Evolutionary conservation across 2,113 vertebrate genomes (phyloP).

Genomic region (Urocynchramus pylzowi): DNA sequence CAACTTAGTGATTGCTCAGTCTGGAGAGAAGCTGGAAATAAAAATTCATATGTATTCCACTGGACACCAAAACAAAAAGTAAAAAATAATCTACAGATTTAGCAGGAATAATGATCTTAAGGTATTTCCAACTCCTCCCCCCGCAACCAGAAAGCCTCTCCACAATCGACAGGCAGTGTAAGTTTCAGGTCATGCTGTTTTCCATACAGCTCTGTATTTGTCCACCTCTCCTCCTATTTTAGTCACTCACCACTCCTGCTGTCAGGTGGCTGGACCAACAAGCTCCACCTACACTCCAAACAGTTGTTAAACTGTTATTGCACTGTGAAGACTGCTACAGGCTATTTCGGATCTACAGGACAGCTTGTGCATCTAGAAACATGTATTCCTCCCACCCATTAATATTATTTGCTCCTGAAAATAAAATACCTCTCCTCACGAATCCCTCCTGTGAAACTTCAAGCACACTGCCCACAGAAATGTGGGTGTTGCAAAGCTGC

Average conservation of each 20-base stretch:
- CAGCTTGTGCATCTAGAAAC: background rate
- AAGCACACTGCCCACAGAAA: background rate
- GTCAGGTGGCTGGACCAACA: background rate
- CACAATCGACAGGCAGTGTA: background rate
- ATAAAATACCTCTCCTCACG: background rate
- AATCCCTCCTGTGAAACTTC: background rate
- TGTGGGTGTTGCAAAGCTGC: background rate
- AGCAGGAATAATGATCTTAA: background rate
- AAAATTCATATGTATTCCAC: background rate
- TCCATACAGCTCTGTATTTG: background rate
- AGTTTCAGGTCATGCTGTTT: background rate
- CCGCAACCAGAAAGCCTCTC: background rate
- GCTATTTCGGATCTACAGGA: slow-evolving; percentile 11
- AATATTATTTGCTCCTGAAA: background rate
- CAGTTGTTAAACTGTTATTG: background rate
- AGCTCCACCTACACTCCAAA: background rate
- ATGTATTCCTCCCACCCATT: background rate
- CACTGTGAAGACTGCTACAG: slow-evolving; percentile 12
- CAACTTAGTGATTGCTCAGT: background rate
- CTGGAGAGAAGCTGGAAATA: background rate
- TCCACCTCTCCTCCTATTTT: background rate
- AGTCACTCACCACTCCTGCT: background rate
- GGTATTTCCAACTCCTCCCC: background rate
- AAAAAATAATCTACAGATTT: background rate
- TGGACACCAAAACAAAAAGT: background rate